Conservation (phyloP, 2,797 vertebrate genomes). For the Spinus olivaceus region DNA sequence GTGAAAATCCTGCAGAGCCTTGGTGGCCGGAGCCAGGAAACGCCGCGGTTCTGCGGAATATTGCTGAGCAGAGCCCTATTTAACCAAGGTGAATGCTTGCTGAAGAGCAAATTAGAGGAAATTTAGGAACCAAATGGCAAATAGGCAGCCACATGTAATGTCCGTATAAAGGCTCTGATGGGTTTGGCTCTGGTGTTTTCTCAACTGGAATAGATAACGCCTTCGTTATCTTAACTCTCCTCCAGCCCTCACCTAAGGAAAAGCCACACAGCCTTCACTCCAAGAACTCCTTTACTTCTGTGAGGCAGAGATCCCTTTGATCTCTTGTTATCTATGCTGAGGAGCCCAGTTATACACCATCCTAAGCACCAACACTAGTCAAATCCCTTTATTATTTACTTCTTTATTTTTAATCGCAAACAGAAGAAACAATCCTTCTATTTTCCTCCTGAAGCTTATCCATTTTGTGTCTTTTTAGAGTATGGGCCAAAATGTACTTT, state of each 20-base stretch:
- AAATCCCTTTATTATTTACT: slow-evolving; percentile 58
- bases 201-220: not conserved
- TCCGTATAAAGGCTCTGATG: not conserved
- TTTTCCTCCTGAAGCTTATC: not conserved
- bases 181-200: not conserved
- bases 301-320: slow-evolving; percentile 34
- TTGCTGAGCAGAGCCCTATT: slow-evolving; percentile 44
- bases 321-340: slow-evolving; percentile 57
- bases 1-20: slow-evolving; percentile 66
- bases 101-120: slow-evolving; percentile 40
- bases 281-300: slow-evolving; percentile 17
- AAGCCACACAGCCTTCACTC: not conserved
- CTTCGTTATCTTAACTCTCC: not conserved
- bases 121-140: slow-evolving; percentile 40
- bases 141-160: not conserved
- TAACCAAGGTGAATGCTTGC: slow-evolving; percentile 46
- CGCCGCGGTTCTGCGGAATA: slow-evolving; percentile 7
- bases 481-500: not conserved
- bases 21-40: slow-evolving; percentile 56
- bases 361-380: not conserved
- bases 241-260: slow-evolving; percentile 35
- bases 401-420: slow-evolving; percentile 51
- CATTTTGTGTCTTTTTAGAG: not conserved
- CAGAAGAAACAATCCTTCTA: not conserved
- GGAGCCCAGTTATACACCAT: slow-evolving; percentile 17